Base-by-base conservation (phyloP, 2,888 invertebrate genomes). In the Eurytoma adleriae region DNA sequence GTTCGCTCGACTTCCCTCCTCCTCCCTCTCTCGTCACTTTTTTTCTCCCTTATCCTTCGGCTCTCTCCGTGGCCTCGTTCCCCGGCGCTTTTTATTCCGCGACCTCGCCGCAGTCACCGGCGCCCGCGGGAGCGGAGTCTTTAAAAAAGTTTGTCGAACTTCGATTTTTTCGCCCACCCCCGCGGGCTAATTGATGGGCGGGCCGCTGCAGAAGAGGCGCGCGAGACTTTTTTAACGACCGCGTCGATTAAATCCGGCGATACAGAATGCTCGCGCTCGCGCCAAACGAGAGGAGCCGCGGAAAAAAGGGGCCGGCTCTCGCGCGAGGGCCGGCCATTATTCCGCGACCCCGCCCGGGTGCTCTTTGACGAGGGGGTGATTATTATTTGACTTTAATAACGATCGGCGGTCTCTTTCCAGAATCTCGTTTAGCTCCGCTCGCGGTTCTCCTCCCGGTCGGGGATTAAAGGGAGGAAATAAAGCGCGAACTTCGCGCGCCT, bases 191-290 rank as follows among this genome's bases (percentile, higher is more conserved):
- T 64, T 18, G 64, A 64, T 40, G 40, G 68, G n/a, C 27, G 18
- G 10, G 16, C 48, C 13, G 1, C 14, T 56, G 56, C 48, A 12
- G 20, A 50, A 59, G 54, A 68, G 62, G 62, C 79, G 12, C n/a
- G 27, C n/a, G 27, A 71, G 71, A 76, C 27, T 67, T 76, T 80
- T 80, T 80, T 80, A 78, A 78, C 69, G 69, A 78, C 18, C 69
- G 7, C 27, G 50, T 62, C 77, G 75, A 80, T 80, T 80, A 78
- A 80, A 78, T 80, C 62, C 77, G 48, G n/a, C 52, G 61, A 70
- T 70, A 70, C 40, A 76, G 59, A 69, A 62, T 61, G 30, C 48
- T 30, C 18, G 18, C 24, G 57, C 67, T 59, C 66, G 69, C 50
- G 57, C 54, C 27, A 54, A 74, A 67, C 18, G 16, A 62, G 68